A percentile compares a stretch with the other conserved stretches of the same genome.
These are phyloP conservation scores for Spilogale gracilis DNA, from an alignment of 2,113 vertebrate genomes.

Conservation along the genomic window DNA sequence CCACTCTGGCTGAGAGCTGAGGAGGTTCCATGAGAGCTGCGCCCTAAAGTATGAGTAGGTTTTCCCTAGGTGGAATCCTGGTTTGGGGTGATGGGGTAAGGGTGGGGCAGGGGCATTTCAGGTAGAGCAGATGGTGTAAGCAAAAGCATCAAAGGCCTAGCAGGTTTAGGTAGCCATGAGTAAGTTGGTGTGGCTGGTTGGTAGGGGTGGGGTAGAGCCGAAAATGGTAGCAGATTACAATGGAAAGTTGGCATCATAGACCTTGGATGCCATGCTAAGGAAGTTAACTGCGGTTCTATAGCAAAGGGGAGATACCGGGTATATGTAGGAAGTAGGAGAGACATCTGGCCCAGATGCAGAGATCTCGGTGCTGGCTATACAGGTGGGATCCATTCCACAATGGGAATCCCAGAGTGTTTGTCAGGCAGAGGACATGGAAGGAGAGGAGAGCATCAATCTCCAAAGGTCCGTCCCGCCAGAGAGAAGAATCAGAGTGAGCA, in stretches of 20 bases:
- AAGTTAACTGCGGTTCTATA: not conserved
- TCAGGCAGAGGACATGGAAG: not conserved
- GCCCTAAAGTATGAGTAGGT: not conserved
- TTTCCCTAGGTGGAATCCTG: not conserved
- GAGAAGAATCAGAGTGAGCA: not conserved
- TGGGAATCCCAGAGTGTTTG: not conserved
- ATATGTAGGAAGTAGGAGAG: not conserved
- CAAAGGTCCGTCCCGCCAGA: not conserved
- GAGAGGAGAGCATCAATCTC: not conserved
- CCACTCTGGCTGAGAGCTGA: not conserved
- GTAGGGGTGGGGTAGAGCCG: not conserved
- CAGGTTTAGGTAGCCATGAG: not conserved
- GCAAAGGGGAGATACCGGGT: not conserved
- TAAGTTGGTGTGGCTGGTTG: not conserved
- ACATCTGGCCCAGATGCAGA: not conserved
- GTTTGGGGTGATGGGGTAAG: not conserved
- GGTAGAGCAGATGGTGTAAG: not conserved
- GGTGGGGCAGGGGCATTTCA: not conserved
- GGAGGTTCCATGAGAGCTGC: not conserved
- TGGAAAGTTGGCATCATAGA: not conserved
- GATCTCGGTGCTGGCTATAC: not conserved
- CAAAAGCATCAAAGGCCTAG: constrained; percentile 24
- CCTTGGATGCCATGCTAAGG: not conserved
- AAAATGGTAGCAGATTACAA: not conserved
- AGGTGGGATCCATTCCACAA: not conserved